Evolutionary conservation across 2,113 vertebrate species (phyloP).

Genomic region (Pardalotus punctatus): DNA sequence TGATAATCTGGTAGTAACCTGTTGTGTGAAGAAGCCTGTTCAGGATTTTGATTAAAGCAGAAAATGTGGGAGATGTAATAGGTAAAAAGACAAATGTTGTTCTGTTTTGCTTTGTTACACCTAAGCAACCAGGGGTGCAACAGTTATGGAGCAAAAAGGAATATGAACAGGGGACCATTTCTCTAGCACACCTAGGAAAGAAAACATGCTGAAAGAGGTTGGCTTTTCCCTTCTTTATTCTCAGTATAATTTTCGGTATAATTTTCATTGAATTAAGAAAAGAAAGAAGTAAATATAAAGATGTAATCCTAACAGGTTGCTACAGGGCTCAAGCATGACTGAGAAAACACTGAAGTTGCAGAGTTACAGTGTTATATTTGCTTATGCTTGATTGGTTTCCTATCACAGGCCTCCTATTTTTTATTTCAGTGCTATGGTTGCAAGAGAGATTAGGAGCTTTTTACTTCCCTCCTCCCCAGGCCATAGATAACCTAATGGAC

Average conservation of each 20-base stretch:
- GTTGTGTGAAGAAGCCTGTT: background rate
- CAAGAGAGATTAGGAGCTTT: background rate
- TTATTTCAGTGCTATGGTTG: background rate
- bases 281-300: background rate
- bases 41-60: background rate
- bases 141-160: background rate
- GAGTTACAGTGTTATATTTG: background rate
- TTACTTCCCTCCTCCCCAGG: background rate
- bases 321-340: background rate
- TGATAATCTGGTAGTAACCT: background rate
- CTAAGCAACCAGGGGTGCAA: background rate
- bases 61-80: background rate
- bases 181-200: background rate
- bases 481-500: background rate
- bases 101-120: background rate
- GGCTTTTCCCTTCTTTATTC: background rate
- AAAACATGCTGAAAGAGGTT: background rate
- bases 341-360: background rate
- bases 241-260: fast-evolving
- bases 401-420: background rate
- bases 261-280: background rate
- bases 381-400: background rate
- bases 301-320: background rate
- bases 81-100: background rate
- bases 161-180: background rate